Base-by-base conservation (phyloP, 1,140 invertebrate genomes). In the Frieseomelitta varia region DNA sequence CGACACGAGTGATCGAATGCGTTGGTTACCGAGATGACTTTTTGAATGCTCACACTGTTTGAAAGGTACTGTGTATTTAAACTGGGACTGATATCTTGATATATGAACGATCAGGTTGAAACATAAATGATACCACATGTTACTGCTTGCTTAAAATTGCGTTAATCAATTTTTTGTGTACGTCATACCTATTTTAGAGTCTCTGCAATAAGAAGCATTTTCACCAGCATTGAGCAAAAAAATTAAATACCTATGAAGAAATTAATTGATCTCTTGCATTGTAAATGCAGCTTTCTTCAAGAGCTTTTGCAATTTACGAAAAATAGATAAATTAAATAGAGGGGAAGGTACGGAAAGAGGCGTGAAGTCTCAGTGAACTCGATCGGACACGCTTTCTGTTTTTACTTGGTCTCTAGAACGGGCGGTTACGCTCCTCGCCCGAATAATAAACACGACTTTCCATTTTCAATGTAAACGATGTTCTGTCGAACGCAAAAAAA, bases 341-440 rank as follows among this genome's bases (percentile, higher is more conserved):
- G 53, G 85, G 71, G 72, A 85, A 75, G 58, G 73, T 24, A 63
- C 21, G 17, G 53, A 39, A 85, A 72, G 78, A 79, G 83, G 78
- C 83, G 87, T 76, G 63, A 89, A 87, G 85, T 90, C 81, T 84
- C 75, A 80, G 53, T 81, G 79, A 72, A 85, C 71, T 87, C 77
- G 77, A 65, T 68, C 77, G 86, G 88, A 90, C 86, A 90, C 89
- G 89, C 88, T 90, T 90, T 90, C 89, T 90, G 89, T 90, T 90
- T 90, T 90, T 90, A 87, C 86, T 78, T 88, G 67, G 79, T 69
- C 86, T 81, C 79, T 87, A 79, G 83, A 85, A 87, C 79, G 79
- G 71, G 53, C 79, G 73, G 88, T 89, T 88, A 88, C 80, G 88
- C 72, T 79, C 84, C 77, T 83, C 84, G 80, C 58, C 65, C 88